These are phyloP conservation scores for Varecia variegata DNA, from an alignment of 2,797 vertebrate species.

Conservation along the genomic window DNA sequence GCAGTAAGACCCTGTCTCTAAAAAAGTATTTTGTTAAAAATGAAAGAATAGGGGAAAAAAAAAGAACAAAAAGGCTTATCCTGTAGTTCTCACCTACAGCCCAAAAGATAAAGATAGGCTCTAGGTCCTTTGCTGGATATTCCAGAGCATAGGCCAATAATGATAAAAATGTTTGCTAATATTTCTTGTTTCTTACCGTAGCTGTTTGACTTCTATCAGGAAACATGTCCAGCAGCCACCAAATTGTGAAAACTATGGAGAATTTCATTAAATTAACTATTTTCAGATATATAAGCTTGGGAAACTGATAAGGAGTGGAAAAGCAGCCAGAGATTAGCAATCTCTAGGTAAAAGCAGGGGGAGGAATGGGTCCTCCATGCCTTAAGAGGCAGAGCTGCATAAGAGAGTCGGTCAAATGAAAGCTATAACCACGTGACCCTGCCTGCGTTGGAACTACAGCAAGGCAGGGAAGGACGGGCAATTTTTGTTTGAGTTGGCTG, in stretches of 20 bases:
- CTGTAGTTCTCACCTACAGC: no score
- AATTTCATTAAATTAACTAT: background rate
- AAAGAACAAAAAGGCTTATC: background rate
- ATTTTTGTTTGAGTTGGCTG: background rate
- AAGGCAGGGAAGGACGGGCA: background rate
- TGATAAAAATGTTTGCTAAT: background rate
- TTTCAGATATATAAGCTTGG: background rate
- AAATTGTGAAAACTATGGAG: background rate
- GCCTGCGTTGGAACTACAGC: fast-evolving
- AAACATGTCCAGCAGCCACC: background rate
- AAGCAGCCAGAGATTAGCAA: fast-evolving
- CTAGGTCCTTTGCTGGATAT: background rate
- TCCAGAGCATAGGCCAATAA: no score
- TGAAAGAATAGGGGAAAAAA: background rate
- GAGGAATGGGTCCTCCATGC: no score
- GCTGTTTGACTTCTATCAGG: background rate
- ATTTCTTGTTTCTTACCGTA: background rate
- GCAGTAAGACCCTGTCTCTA: no score
- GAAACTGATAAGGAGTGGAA: background rate
- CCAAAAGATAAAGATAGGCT: background rate
- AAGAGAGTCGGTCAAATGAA: background rate
- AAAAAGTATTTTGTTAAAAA: no score
- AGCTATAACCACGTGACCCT: fast-evolving
- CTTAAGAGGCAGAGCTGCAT: background rate
- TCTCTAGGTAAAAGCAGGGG: background rate